Percentiles rank a stretch among this genome's conserved stretches.
phyloP scores from a whole-genome alignment of 1,140 invertebrate genomes.

The Gryon sp. region DNA sequence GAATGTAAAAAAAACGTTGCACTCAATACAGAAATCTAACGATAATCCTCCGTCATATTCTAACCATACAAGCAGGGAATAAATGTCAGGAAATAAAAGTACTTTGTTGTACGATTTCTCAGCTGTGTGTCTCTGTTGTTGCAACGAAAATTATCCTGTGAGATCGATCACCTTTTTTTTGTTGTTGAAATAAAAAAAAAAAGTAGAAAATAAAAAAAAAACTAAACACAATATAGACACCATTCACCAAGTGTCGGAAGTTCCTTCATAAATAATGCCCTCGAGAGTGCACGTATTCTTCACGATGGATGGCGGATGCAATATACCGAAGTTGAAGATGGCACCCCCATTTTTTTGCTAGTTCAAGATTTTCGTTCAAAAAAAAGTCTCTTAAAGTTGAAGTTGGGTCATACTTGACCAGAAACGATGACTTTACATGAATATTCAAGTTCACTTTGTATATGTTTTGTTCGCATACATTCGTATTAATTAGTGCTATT shows the following conservation, averaged over 20 bases:
- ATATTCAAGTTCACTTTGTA: no score
- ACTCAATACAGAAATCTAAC: constrained; percentile 4
- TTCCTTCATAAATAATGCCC: constrained; percentile 55
- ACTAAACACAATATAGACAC: constrained; percentile 24
- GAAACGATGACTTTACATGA: constrained; percentile 6
- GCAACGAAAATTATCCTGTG: constrained; percentile 54
- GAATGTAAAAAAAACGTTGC: background rate
- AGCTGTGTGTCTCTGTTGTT: constrained; percentile 34
- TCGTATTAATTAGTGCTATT: constrained; percentile 30
- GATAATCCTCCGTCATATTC: constrained; percentile 30
- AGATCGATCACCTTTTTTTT: constrained; percentile 57
- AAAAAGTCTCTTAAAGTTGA: no score
- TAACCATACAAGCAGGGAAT: constrained; percentile 35
- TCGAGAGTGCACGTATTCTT: constrained; percentile 39
- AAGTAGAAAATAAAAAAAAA: no score
- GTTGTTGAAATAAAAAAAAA: no score
- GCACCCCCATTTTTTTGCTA: constrained; percentile 22
- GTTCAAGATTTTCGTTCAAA: constrained; percentile 11
- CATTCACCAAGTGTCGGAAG: constrained; percentile 42
- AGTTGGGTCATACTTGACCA: no score
- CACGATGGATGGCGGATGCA: constrained; percentile 46
- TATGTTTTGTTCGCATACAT: constrained; percentile 5
- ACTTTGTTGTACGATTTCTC: no score
- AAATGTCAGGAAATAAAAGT: no score
- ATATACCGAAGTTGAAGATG: constrained; percentile 34